phyloP scores from a whole-genome alignment of 2,888 invertebrate species.

The Habroteleia sp. region DNA sequence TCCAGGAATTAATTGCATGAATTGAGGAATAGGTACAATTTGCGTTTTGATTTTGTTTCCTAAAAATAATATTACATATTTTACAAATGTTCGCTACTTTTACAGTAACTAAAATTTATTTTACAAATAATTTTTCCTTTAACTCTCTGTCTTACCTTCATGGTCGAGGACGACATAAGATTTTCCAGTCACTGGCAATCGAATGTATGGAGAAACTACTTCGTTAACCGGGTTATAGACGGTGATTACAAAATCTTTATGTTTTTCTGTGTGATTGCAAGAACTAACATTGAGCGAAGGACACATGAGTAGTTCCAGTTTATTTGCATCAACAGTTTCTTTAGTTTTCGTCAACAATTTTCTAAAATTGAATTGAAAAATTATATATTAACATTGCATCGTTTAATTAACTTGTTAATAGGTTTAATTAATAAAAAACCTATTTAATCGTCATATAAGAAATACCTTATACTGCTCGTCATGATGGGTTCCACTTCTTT shows the following conservation, averaged over 20 bases:
- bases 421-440: no score
- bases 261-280: slow-evolving; percentile 85
- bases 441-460: neutral
- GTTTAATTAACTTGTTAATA: no score
- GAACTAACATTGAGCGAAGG: slow-evolving; percentile 88
- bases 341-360: slow-evolving; percentile 16
- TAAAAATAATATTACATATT: no score
- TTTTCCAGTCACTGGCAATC: slow-evolving; percentile 83
- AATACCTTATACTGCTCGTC: slow-evolving; percentile 83
- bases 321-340: no score
- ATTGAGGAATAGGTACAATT: no score
- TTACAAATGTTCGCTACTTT: no score
- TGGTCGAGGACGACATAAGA: slow-evolving; percentile 35
- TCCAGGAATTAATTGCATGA: no score
- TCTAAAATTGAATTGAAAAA: slow-evolving; percentile 25
- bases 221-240: slow-evolving; percentile 90
- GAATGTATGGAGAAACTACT: slow-evolving; percentile 82
- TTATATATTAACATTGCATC: neutral
- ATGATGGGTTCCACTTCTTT: slow-evolving; percentile 83
- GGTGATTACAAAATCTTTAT: slow-evolving; percentile 86
- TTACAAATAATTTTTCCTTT: no score
- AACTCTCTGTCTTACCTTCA: neutral
- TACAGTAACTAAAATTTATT: no score
- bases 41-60: no score
- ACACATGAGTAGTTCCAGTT: slow-evolving; percentile 83